Conservation (phyloP, 2,888 invertebrate species). For the Philereme transversata region DNA sequence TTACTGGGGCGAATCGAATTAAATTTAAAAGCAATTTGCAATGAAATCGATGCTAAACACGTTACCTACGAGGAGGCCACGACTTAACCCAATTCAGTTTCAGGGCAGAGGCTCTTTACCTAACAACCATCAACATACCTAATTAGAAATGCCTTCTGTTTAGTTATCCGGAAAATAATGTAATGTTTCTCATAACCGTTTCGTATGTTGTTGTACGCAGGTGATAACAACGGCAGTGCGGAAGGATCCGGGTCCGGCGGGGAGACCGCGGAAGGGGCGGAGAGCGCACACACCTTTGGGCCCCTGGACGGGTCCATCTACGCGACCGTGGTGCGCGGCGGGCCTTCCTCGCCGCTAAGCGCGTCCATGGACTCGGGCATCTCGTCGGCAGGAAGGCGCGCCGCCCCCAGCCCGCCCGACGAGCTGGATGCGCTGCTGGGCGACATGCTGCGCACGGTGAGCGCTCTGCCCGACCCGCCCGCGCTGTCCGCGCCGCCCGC, state of each 20-base stretch:
- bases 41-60: slow-evolving; percentile 60
- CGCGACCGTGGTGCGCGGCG: slow-evolving; percentile 86
- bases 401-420: slow-evolving; percentile 81
- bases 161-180: no score
- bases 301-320: slow-evolving; percentile 96
- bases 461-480: slow-evolving; percentile 88
- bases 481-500: slow-evolving; percentile 52
- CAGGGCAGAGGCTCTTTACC: no score
- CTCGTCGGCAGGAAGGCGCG: slow-evolving; percentile 88
- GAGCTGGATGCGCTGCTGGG: slow-evolving; percentile 93
- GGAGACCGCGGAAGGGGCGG: slow-evolving; percentile 72
- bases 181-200: background rate
- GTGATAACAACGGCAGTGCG: slow-evolving; percentile 83
- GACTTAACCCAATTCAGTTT: slow-evolving; percentile 5
- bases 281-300: slow-evolving; percentile 89
- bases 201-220: slow-evolving; percentile 56
- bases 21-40: slow-evolving; percentile 69
- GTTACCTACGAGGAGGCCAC: slow-evolving; percentile 33
- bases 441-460: slow-evolving; percentile 94
- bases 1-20: slow-evolving; percentile 66
- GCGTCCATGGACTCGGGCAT: slow-evolving; percentile 97
- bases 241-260: slow-evolving; percentile 76
- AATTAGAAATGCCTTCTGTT: no score
- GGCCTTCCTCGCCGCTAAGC: slow-evolving; percentile 88
- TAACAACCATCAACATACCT: no score